Percentiles rank a stretch among this genome's conserved stretches.
Evolutionary conservation across 1,140 invertebrate species (phyloP).

Genomic region (Eupristina koningsbergeri): DNA sequence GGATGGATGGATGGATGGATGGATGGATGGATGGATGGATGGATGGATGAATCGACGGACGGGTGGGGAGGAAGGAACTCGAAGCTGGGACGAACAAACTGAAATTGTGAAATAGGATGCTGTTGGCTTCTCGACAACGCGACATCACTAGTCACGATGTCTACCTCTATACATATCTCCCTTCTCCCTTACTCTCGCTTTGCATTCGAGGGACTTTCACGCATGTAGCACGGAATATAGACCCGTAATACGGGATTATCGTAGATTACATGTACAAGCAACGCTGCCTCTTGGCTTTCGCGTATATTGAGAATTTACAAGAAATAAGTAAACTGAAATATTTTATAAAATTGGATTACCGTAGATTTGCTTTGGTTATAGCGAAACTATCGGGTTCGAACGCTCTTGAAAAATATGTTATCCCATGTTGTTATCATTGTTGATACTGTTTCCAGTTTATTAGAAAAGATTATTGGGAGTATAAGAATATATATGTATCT

Average conservation of each 20-base stretch:
- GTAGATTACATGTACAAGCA: constrained; percentile 34
- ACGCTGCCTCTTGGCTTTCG: background rate
- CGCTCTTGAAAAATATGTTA: background rate
- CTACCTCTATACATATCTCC: background rate
- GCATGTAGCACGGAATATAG: constrained; percentile 47
- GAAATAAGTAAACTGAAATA: constrained; percentile 25
- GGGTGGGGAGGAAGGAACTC: background rate
- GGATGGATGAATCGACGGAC: constrained; percentile 12
- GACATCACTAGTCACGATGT: background rate
- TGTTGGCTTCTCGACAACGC: background rate
- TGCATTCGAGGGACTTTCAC: constrained; percentile 7
- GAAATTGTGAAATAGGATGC: constrained; percentile 48
- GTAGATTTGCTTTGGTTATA: constrained; percentile 11
- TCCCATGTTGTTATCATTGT: background rate
- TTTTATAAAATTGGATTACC: constrained; percentile 21
- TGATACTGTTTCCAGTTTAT: background rate
- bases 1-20: constrained; percentile 44
- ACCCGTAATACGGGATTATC: constrained; percentile 42
- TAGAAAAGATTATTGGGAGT: background rate
- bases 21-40: constrained; percentile 28
- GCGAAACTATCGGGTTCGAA: background rate
- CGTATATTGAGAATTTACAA: background rate
- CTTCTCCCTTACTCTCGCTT: background rate
- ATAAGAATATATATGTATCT: background rate
- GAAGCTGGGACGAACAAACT: constrained; percentile 27